phyloP scores from a whole-genome alignment of 1,140 invertebrate genomes.

The Drosophila neocordata region DNA sequence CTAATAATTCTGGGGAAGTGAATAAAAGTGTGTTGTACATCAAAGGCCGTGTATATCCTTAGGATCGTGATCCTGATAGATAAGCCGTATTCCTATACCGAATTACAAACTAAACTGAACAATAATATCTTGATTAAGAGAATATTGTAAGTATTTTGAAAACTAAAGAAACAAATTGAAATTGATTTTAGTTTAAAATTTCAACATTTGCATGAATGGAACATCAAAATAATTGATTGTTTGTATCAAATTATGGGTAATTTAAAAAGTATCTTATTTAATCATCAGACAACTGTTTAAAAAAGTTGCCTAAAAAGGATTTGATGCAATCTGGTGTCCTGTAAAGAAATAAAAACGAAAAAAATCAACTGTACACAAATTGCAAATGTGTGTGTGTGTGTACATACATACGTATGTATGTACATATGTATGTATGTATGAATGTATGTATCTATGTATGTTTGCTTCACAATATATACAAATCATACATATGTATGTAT shows the following conservation, averaged over 20 bases:
- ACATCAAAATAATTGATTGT: background rate
- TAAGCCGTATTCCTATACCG: no score
- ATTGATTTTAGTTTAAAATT: no score
- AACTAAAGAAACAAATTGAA: no score
- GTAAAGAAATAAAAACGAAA: background rate
- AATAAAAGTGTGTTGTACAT: no score
- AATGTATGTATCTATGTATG: no score
- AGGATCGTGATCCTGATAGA: no score
- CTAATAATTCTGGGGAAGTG: no score
- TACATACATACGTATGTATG: background rate
- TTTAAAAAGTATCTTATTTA: background rate
- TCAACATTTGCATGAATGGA: background rate
- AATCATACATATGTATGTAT: background rate
- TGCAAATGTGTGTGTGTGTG: background rate
- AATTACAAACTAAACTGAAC: no score
- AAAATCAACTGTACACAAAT: slow-evolving; percentile 20
- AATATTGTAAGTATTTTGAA: no score
- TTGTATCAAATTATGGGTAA: background rate
- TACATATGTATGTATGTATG: background rate
- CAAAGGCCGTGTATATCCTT: no score
- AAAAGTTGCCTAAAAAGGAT: slow-evolving; percentile 1
- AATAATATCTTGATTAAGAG: no score
- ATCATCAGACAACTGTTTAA: background rate
- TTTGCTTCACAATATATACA: no score
- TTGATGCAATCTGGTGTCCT: background rate